These are phyloP conservation scores for Ptilorrhoa leucosticta DNA, from an alignment of 2,113 vertebrate species.

Conservation along the genomic window DNA sequence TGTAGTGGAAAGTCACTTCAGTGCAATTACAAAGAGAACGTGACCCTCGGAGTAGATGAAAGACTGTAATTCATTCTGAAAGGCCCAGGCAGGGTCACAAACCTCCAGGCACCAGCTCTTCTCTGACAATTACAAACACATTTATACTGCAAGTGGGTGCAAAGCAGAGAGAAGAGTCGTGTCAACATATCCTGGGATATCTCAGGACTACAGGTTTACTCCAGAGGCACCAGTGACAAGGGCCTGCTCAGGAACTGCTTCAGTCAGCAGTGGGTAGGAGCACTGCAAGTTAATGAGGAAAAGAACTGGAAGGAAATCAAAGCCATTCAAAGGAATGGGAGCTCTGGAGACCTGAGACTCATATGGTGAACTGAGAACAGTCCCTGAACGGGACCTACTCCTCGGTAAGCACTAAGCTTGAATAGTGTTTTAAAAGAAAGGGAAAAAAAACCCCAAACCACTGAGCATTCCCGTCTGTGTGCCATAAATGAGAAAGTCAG, in stretches of 20 bases:
- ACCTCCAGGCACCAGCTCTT: background rate
- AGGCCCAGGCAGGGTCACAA: constrained; percentile 2
- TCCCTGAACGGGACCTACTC: background rate
- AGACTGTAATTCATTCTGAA: background rate
- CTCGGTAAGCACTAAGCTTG: background rate
- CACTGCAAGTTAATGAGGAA: background rate
- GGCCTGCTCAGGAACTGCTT: background rate
- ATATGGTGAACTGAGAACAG: background rate
- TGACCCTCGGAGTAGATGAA: background rate
- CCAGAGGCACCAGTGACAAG: background rate
- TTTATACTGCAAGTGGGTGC: background rate
- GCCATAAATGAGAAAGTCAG: background rate
- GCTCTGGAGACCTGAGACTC: background rate
- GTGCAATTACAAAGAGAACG: background rate
- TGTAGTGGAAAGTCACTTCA: background rate
- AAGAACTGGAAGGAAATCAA: background rate
- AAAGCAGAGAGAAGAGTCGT: background rate
- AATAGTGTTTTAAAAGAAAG: background rate
- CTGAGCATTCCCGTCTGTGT: background rate
- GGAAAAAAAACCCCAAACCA: background rate
- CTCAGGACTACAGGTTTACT: background rate
- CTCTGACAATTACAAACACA: background rate
- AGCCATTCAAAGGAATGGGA: background rate
- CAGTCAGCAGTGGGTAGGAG: background rate
- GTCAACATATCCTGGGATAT: background rate